These are phyloP conservation scores for Polypterus bichir DNA, from an alignment of 2,113 vertebrate genomes.

Conservation along the genomic window DNA sequence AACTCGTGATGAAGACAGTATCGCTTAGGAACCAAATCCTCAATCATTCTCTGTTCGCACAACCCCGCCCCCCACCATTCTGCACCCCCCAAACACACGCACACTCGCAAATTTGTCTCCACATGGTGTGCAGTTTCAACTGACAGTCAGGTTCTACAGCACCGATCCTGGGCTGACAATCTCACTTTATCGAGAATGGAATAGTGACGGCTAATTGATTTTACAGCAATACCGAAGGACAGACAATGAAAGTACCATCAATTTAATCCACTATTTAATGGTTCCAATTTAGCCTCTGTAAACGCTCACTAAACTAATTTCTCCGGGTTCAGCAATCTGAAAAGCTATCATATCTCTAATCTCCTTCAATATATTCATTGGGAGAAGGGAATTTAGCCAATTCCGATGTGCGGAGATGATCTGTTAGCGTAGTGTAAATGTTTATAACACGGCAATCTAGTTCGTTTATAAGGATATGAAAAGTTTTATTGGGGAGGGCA, in stretches of 20 bases:
- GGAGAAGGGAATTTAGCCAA: slow-evolving; percentile 99
- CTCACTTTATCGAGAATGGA: slow-evolving; percentile 95
- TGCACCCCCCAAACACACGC: no score
- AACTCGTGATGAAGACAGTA: slow-evolving; percentile 48
- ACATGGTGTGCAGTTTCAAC: slow-evolving; percentile 42
- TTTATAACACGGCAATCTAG: slow-evolving; percentile 99
- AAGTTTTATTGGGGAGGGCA: slow-evolving; percentile 99
- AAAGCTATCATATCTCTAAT: slow-evolving; percentile 99
- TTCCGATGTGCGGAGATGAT: slow-evolving; percentile 99
- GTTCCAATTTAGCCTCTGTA: slow-evolving; percentile 99
- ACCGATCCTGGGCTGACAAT: slow-evolving; percentile 79
- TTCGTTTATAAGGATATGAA: slow-evolving; percentile 99
- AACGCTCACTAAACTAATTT: slow-evolving; percentile 99
- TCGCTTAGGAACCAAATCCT: slow-evolving; percentile 45
- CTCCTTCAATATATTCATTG: slow-evolving; percentile 99
- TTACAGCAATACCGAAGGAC: slow-evolving; percentile 98
- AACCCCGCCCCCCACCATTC: background rate
- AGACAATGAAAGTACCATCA: slow-evolving; percentile 99
- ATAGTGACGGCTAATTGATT: slow-evolving; percentile 99
- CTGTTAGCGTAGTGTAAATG: slow-evolving; percentile 99
- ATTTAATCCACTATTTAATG: slow-evolving; percentile 99
- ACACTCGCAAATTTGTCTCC: slow-evolving; percentile 45
- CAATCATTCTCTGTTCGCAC: slow-evolving; percentile 37
- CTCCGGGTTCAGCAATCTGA: slow-evolving; percentile 98
- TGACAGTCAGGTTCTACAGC: slow-evolving; percentile 76